Evolutionary conservation across 1,140 invertebrate genomes (phyloP).

Genomic region (Meloidogyne floridensis): DNA sequence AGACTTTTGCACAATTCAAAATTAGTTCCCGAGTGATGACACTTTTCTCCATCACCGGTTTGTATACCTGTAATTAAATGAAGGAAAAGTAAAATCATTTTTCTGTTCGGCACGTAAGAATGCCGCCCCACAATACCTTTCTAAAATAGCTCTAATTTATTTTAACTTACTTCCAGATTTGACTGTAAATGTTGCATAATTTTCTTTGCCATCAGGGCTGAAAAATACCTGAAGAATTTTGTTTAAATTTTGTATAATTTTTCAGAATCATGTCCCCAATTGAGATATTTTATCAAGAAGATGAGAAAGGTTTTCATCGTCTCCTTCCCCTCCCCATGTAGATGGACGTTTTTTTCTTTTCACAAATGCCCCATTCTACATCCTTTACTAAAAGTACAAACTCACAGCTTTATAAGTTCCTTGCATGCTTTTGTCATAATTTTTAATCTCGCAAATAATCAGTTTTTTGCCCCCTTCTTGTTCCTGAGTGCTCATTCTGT

Average conservation of each 20-base stretch:
- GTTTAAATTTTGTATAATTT: not conserved
- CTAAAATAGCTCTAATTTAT: not conserved
- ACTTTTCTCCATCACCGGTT: not conserved
- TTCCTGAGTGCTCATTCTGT: slow-evolving; percentile 56
- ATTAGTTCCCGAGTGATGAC: slow-evolving; percentile 8
- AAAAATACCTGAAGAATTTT: slow-evolving; percentile 43
- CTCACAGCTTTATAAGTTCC: slow-evolving; percentile 60
- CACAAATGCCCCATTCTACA: not conserved
- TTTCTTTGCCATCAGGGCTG: slow-evolving; percentile 59
- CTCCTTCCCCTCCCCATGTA: too few relatives aligned
- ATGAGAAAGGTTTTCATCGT: too few relatives aligned
- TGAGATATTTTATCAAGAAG: too few relatives aligned
- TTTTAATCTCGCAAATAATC: slow-evolving; percentile 64
- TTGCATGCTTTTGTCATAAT: slow-evolving; percentile 64
- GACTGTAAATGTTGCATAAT: slow-evolving; percentile 62
- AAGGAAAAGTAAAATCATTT: not conserved
- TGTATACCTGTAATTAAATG: not conserved
- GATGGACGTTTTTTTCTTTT: too few relatives aligned
- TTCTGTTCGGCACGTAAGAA: not conserved
- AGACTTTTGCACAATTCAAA: slow-evolving; percentile 20
- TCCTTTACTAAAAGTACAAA: not conserved
- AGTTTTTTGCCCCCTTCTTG: slow-evolving; percentile 60
- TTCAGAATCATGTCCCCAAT: too few relatives aligned
- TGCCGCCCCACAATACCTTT: slow-evolving; percentile 5
- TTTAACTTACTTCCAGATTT: slow-evolving; percentile 61